These are phyloP conservation scores for Drosophila carrolli DNA, from an alignment of 1,140 invertebrate genomes.

Conservation along the genomic window DNA sequence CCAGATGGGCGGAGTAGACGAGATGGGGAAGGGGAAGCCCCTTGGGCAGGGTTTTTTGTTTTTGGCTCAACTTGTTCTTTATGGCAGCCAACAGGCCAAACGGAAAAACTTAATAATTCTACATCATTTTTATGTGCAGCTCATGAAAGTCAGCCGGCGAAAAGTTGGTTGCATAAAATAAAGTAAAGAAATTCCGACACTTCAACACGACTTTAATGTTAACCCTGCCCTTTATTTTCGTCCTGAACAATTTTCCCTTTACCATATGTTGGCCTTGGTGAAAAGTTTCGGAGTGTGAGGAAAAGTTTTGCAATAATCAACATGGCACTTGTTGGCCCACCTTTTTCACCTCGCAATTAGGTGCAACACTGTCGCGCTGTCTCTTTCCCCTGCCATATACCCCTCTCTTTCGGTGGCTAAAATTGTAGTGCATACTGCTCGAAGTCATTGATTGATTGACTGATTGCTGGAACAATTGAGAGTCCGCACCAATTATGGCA, in stretches of 20 bases:
- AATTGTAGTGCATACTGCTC: slow-evolving; percentile 11
- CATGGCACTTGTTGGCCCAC: slow-evolving; percentile 12
- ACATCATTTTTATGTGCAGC: slow-evolving; percentile 61
- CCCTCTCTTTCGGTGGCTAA: neutral
- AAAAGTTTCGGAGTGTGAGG: slow-evolving; percentile 39
- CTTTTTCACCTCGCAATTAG: slow-evolving; percentile 10
- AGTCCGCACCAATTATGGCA: slow-evolving; percentile 42
- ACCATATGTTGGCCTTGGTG: slow-evolving; percentile 17
- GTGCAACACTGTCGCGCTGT: neutral
- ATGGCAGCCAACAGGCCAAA: slow-evolving; percentile 22
- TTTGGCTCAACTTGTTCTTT: slow-evolving; percentile 28
- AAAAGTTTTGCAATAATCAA: slow-evolving; percentile 59
- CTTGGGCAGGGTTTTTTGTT: neutral
- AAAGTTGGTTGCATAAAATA: slow-evolving; percentile 40
- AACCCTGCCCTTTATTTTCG: neutral
- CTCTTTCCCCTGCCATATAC: neutral
- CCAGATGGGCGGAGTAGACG: slow-evolving; percentile 10
- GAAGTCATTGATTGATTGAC: slow-evolving; percentile 41
- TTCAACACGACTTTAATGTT: slow-evolving; percentile 14
- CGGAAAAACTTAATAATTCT: slow-evolving; percentile 71
- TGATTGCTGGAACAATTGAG: slow-evolving; percentile 36
- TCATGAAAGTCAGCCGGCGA: slow-evolving; percentile 4
- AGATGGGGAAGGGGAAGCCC: neutral
- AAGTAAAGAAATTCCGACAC: slow-evolving; percentile 9
- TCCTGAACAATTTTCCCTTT: slow-evolving; percentile 1